Evolutionary conservation across 1,140 invertebrate species (phyloP).

Genomic region (Sycophaga agraensis): DNA sequence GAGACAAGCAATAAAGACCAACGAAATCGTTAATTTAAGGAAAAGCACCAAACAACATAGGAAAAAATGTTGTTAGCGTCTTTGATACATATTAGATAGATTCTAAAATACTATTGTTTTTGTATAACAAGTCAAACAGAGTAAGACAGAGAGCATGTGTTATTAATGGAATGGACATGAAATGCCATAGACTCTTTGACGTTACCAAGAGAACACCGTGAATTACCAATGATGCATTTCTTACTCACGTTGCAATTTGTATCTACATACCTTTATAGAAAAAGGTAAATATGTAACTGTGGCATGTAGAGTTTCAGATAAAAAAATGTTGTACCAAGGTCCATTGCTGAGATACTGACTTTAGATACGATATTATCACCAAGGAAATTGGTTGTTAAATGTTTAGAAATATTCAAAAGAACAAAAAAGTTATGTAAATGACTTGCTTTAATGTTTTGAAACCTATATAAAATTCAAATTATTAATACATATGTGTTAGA

Average conservation of each 20-base stretch:
- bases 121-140: conserved; percentile 38
- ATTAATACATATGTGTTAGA: conserved; percentile 27
- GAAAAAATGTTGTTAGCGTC: conserved; percentile 56
- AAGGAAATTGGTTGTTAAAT: conserved; percentile 24
- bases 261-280: conserved; percentile 18
- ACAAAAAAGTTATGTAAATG: conserved; percentile 10
- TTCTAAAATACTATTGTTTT: conserved; percentile 35
- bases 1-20: conserved; percentile 62
- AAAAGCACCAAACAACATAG: conserved; percentile 55
- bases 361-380: conserved; percentile 23
- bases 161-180: conserved; percentile 40
- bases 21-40: conserved; percentile 60
- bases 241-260: conserved; percentile 29
- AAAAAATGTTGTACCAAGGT: conserved; percentile 13
- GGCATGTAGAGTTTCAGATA: conserved; percentile 13
- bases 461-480: conserved; percentile 29
- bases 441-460: conserved; percentile 19
- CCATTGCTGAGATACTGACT: conserved; percentile 19
- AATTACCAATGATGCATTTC: conserved; percentile 31
- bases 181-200: conserved; percentile 35
- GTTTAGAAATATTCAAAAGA: conserved; percentile 22
- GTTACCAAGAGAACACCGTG: conserved; percentile 30
- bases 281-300: conserved; percentile 24
- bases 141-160: conserved; percentile 43
- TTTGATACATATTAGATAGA: conserved; percentile 34